Conservation (phyloP, 1,140 invertebrate genomes). For the Panagrolaimus sp. region DNA sequence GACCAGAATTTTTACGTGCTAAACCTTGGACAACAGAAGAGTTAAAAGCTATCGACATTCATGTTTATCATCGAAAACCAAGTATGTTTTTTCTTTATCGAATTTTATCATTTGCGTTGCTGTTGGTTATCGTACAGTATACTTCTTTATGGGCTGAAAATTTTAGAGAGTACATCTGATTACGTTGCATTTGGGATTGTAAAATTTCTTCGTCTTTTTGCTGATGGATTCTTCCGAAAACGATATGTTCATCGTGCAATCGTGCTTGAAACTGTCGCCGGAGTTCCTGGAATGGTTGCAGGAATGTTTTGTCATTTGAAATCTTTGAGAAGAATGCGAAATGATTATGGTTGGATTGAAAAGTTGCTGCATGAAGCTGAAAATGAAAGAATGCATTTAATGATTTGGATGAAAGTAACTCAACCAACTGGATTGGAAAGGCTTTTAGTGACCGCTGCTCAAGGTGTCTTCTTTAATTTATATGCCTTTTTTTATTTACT, state of each 20-base stretch:
- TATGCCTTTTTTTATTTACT: conserved; percentile 60
- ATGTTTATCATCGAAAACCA: conserved; percentile 28
- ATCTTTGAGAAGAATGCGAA: conserved; percentile 59
- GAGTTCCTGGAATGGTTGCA: conserved; percentile 61
- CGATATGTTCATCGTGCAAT: conserved; percentile 49
- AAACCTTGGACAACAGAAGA: conserved; percentile 22
- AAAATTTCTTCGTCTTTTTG: conserved; percentile 29
- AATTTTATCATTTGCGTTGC: conserved; percentile 57
- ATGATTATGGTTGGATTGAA: conserved; percentile 63
- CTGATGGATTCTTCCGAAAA: conserved; percentile 19
- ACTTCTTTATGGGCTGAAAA: not conserved
- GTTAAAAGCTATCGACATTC: conserved; percentile 21
- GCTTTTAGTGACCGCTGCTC: conserved; percentile 54
- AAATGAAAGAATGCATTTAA: conserved; percentile 63
- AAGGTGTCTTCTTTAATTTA: conserved; percentile 60
- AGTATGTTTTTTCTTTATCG: conserved; percentile 37
- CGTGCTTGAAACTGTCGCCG: conserved; percentile 61
- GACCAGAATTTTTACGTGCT: conserved; percentile 18
- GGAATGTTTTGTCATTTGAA: conserved; percentile 62
- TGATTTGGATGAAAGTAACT: conserved; percentile 61
- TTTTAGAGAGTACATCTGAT: conserved; percentile 59
- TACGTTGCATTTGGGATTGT: conserved; percentile 59
- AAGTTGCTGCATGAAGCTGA: conserved; percentile 63
- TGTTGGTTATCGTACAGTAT: conserved; percentile 38
- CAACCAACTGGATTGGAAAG: conserved; percentile 60